Conservation (phyloP, 1,140 invertebrate species). For the Heterodera carotae region DNA sequence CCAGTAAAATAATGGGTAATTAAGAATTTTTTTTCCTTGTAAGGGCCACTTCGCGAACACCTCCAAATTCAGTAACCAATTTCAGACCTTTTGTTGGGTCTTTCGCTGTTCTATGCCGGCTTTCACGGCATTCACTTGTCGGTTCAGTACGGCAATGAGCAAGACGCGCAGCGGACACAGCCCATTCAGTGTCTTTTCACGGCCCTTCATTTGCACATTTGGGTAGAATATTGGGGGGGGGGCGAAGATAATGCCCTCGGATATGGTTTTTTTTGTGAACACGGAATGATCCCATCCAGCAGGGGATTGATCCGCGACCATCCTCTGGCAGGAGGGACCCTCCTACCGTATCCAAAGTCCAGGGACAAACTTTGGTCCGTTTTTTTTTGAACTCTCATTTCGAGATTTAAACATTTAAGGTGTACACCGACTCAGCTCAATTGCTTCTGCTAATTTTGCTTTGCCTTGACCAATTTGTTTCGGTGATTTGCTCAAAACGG, state of each 20-base stretch:
- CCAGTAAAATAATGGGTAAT: no score
- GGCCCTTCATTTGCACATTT: slow-evolving; percentile 37
- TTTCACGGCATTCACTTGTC: slow-evolving; percentile 39
- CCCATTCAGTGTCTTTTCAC: slow-evolving; percentile 36
- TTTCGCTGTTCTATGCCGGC: slow-evolving; percentile 42
- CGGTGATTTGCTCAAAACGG: slow-evolving; percentile 42
- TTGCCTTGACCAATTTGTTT: slow-evolving; percentile 44
- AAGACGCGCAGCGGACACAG: slow-evolving; percentile 7
- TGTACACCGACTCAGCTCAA: slow-evolving; percentile 31
- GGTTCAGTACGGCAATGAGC: slow-evolving; percentile 31
- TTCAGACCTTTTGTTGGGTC: slow-evolving; percentile 43
- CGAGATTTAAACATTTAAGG: background rate
- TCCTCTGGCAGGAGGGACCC: no score
- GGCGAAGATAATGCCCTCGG: background rate
- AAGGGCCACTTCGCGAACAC: no score
- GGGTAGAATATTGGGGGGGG: slow-evolving; percentile 6
- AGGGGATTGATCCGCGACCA: no score
- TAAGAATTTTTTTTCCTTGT: background rate
- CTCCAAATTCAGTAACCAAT: no score
- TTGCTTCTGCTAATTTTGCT: slow-evolving; percentile 29
- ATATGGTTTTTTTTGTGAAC: background rate
- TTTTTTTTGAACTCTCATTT: no score
- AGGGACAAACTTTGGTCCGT: no score
- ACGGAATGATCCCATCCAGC: background rate
- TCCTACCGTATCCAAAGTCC: no score